phyloP scores from a whole-genome alignment of 2,113 vertebrate genomes.

The Otolemur garnettii region DNA sequence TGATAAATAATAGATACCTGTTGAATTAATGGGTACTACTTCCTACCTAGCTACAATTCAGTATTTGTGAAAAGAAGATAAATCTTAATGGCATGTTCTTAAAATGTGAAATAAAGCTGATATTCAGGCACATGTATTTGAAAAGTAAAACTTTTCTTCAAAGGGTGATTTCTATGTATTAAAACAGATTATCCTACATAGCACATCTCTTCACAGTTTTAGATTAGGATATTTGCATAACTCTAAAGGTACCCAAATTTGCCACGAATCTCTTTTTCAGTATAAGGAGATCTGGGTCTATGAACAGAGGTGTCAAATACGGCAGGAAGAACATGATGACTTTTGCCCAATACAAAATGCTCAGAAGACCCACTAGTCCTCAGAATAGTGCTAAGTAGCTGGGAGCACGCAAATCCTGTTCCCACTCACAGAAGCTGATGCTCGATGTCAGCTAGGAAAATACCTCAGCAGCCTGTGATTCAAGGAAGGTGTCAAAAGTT shows the following conservation, averaged over 20 bases:
- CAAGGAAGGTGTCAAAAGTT: not conserved
- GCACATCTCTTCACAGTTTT: not conserved
- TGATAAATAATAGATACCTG: not conserved
- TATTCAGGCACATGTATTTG: not conserved
- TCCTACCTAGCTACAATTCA: not conserved
- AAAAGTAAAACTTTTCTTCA: not conserved
- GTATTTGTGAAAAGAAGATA: not conserved
- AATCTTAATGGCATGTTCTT: constrained; percentile 21
- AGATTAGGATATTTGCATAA: not conserved
- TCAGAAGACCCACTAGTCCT: not conserved
- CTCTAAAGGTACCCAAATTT: not conserved
- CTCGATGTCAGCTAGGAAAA: not conserved
- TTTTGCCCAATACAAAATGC: constrained; percentile 23
- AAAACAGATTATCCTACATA: not conserved
- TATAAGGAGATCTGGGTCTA: not conserved
- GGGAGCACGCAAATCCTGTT: not conserved
- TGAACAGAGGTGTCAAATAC: not conserved
- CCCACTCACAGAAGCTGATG: not conserved
- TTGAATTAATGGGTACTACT: not conserved
- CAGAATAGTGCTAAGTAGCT: not conserved
- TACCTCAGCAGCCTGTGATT: not conserved
- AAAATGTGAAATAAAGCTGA: constrained; percentile 22
- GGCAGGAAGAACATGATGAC: not conserved
- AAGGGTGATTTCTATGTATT: not conserved
- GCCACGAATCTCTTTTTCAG: not conserved